Conservation (phyloP, 2,113 vertebrate genomes). For the Zosterops borbonicus region DNA sequence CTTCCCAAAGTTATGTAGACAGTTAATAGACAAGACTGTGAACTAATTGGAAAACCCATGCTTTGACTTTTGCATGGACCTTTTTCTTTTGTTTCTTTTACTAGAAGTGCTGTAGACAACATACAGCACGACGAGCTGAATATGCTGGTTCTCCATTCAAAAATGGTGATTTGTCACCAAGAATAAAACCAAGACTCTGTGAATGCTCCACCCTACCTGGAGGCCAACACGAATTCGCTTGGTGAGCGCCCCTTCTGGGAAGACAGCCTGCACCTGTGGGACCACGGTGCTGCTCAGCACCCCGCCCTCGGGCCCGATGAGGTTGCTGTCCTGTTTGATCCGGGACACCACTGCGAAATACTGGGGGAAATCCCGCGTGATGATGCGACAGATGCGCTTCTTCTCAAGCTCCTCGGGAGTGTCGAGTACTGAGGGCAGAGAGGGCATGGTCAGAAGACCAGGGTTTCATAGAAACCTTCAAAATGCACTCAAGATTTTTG, state of each 20-base stretch:
- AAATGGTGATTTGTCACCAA: background rate
- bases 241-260: conserved; percentile 94
- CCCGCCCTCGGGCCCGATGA: conserved; percentile 96
- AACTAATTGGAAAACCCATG: background rate
- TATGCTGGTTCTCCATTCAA: background rate
- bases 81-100: background rate
- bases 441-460: background rate
- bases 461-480: background rate
- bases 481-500: background rate
- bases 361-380: conserved; percentile 96
- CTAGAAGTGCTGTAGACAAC: background rate
- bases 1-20: background rate
- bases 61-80: background rate
- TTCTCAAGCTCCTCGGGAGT: conserved; percentile 90
- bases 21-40: background rate
- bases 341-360: conserved; percentile 97
- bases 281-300: conserved; percentile 96
- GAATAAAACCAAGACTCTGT: background rate
- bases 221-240: conserved; percentile 95
- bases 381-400: conserved; percentile 95
- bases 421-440: conserved; percentile 83
- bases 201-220: conserved; percentile 79
- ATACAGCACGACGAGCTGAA: background rate
- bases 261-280: conserved; percentile 93
- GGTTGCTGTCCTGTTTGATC: conserved; percentile 94